Conservation (phyloP, 2,113 vertebrate genomes). For the Phodopus roborovskii region DNA sequence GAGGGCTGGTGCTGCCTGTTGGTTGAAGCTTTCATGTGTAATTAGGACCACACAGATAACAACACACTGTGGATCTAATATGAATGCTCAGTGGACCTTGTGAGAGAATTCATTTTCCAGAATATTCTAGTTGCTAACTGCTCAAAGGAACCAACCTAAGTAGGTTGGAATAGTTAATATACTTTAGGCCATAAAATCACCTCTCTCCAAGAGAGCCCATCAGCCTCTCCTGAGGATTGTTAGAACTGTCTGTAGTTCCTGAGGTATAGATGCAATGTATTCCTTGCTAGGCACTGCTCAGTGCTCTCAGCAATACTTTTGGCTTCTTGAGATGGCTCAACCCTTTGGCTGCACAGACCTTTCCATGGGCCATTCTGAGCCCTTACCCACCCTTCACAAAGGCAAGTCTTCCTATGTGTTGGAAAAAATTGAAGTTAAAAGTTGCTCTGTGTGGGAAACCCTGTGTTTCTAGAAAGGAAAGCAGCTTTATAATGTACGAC, state of each 20-base stretch:
- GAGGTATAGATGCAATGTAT: neutral
- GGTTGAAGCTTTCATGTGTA: neutral
- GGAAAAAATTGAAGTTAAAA: conserved; percentile 62
- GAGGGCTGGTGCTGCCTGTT: neutral
- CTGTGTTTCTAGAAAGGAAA: conserved; percentile 8
- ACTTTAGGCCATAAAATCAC: neutral
- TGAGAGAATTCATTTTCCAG: neutral
- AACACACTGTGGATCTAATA: neutral
- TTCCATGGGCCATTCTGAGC: neutral
- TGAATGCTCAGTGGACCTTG: neutral
- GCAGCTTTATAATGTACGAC: conserved; percentile 13
- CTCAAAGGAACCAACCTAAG: neutral
- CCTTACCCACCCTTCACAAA: conserved; percentile 24
- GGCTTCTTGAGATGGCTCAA: neutral
- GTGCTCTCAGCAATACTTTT: neutral
- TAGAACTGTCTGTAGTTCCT: neutral
- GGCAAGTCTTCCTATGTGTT: conserved; percentile 14
- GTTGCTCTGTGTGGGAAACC: neutral
- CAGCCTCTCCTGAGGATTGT: neutral
- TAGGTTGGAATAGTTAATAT: neutral
- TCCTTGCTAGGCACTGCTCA: neutral
- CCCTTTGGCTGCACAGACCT: neutral
- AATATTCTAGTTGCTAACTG: neutral
- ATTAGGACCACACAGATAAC: neutral
- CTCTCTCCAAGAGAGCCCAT: neutral